Evolutionary conservation across 2,797 vertebrate genomes (phyloP).

Genomic region (Miichthys miiuy): DNA sequence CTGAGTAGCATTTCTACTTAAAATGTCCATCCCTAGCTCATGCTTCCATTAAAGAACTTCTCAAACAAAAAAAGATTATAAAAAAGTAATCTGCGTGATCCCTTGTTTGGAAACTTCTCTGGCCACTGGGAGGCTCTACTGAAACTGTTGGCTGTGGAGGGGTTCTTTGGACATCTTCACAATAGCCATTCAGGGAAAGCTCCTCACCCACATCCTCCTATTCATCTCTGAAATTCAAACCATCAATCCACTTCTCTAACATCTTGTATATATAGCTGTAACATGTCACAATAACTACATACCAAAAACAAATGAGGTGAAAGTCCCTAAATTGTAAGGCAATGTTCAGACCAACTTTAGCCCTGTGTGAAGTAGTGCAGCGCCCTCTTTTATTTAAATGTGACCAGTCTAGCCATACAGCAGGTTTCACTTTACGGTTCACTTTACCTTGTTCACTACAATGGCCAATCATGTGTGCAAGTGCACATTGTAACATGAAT

Average conservation of each 20-base stretch:
- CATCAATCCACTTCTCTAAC: not conserved
- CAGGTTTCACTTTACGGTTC: too few relatives aligned
- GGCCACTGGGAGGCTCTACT: not conserved
- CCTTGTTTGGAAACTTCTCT: not conserved
- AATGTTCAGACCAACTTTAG: not conserved
- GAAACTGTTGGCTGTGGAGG: not conserved
- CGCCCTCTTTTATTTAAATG: not conserved
- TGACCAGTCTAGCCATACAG: not conserved
- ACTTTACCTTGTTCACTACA: too few relatives aligned
- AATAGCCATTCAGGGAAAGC: not conserved
- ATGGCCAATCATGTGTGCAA: not conserved
- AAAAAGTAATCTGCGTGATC: not conserved
- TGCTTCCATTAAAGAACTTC: not conserved
- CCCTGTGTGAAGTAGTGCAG: not conserved
- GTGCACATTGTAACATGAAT: not conserved
- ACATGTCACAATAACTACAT: not conserved
- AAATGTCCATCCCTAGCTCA: too few relatives aligned
- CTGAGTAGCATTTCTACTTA: too few relatives aligned
- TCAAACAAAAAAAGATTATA: not conserved
- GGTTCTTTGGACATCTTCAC: conserved; percentile 4
- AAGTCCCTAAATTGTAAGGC: not conserved
- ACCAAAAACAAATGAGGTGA: not conserved
- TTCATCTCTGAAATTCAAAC: not conserved
- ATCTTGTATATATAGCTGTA: not conserved
- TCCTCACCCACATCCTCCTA: not conserved